Conservation (phyloP, 2,113 vertebrate genomes). For the Petrocephalus zakoni region DNA sequence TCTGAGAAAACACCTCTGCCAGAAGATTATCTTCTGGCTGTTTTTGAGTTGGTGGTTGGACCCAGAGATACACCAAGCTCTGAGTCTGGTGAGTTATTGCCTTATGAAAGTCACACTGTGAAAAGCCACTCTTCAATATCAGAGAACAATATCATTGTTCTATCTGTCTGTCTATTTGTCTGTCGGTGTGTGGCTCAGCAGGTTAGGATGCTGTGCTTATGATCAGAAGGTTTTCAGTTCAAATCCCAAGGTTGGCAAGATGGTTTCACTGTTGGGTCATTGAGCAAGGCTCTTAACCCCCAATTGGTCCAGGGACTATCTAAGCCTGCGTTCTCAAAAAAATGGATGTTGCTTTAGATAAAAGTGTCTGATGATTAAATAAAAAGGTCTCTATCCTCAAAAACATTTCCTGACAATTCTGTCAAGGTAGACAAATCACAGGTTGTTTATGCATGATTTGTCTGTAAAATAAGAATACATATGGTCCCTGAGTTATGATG, state of each 20-base stretch:
- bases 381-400: not conserved
- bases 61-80: not conserved
- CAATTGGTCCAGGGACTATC: not conserved
- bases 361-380: not conserved
- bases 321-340: not conserved
- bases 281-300: not conserved
- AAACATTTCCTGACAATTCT: not conserved
- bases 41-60: conserved; percentile 52
- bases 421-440: not conserved
- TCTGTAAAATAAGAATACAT: not conserved
- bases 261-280: not conserved
- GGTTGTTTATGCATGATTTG: not conserved
- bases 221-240: not conserved
- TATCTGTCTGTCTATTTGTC: not conserved
- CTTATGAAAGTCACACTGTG: not conserved
- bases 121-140: not conserved
- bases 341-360: not conserved
- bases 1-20: conserved; percentile 27
- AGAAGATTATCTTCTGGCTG: conserved; percentile 51
- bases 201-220: not conserved
- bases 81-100: conserved; percentile 14
- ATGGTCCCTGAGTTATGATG: too few species aligned
- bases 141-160: not conserved
- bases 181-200: not conserved
- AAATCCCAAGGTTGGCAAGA: not conserved